Percentiles rank a stretch among this genome's conserved stretches.
Evolutionary conservation across 2,797 vertebrate species (phyloP).

Genomic region (Protosalanx chinensis): DNA sequence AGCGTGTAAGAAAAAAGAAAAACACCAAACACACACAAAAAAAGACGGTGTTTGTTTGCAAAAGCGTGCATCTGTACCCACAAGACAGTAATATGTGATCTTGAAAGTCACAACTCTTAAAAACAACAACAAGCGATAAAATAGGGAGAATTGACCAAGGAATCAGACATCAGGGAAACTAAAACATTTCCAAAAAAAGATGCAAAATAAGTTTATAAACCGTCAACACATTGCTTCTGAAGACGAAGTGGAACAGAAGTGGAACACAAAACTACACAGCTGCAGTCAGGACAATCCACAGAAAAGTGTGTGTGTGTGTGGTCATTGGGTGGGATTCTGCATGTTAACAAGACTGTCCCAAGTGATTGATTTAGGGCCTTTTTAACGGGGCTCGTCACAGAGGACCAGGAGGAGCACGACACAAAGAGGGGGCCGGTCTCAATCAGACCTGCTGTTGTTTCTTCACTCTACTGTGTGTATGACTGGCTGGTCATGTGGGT

Average conservation of each 20-base stretch:
- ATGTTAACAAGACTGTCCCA: background rate
- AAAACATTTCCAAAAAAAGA: no score
- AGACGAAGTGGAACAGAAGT: no score
- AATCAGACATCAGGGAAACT: no score
- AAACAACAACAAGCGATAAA: no score
- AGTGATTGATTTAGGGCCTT: conserved; percentile 48
- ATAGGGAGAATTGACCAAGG: no score
- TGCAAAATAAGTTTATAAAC: no score
- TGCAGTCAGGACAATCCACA: no score
- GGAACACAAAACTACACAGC: no score
- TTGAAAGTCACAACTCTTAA: no score
- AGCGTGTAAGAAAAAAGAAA: background rate
- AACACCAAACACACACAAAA: background rate
- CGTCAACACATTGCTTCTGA: no score
- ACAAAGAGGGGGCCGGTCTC: conserved; percentile 46
- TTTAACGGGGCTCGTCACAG: conserved; percentile 19
- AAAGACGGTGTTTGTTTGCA: background rate
- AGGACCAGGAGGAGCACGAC: background rate
- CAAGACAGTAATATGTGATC: background rate
- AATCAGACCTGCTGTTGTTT: conserved; percentile 39
- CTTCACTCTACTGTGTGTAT: conserved; percentile 18
- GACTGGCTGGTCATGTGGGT: no score
- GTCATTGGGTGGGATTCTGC: conserved; percentile 2
- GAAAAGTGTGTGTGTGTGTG: background rate
- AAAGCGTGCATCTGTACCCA: background rate